Base-by-base conservation (phyloP, 2,888 invertebrate species). In the Drepanosiphum platanoidis region DNA sequence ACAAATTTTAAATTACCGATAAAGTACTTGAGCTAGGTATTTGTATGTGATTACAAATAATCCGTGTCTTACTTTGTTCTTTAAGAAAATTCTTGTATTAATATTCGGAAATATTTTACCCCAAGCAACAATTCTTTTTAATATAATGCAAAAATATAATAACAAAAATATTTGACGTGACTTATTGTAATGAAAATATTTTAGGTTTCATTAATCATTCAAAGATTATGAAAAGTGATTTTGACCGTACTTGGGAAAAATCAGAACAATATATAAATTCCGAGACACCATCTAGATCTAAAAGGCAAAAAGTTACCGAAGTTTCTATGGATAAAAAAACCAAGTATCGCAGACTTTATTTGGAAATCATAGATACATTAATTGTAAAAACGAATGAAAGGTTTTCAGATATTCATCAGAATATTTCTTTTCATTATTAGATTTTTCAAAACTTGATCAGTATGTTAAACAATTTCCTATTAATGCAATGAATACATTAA, bases 41-140 rank as follows among this genome's bases (percentile, higher is more conserved):
- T n/a, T n/a, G n/a, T n/a, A n/a, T n/a, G n/a, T n/a, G n/a, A n/a
- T n/a, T n/a, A n/a, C n/a, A n/a, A n/a, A n/a, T n/a, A n/a, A n/a
- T n/a, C n/a, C n/a, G n/a, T n/a, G n/a, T n/a, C n/a, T n/a, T n/a
- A n/a, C n/a, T n/a, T n/a, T n/a, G n/a, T n/a, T n/a, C n/a, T n/a
- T n/a, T n/a, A n/a, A n/a, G n/a, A n/a, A n/a, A n/a, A n/a, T 87
- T 72, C 86, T 86, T 81, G 87, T 87, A 86, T 87, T 39, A 39
- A 39, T 39, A 39, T 39, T 88, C 34, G 34, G 87, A 13, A n/a
- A 72, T 39, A 39, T 39, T 39, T 39, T 39, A 39, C 39, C 39
- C 39, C n/a, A n/a, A 34, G 42, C 82, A 30, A 87, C 87, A 71
- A 70, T 39, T 86, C 80, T 52, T 87, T 87, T 80, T 86, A 86